Conservation (phyloP, 37 sponge, comb jelly and placozoan species). For the Agelas oroides region DNA sequence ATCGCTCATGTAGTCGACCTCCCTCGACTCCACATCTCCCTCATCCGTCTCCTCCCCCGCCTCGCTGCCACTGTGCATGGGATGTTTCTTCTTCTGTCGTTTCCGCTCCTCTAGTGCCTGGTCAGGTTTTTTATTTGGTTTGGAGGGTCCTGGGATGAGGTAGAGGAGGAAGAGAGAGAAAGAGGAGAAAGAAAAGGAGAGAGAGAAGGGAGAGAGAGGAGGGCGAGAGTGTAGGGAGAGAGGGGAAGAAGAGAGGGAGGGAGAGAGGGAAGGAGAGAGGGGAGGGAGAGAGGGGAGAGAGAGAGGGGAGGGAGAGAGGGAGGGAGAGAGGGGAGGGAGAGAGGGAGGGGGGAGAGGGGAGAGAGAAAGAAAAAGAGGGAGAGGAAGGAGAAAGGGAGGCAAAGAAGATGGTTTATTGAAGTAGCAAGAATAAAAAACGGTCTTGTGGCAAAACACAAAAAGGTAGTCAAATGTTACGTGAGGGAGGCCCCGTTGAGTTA, state of each 20-base stretch:
- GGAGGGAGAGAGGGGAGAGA: neutral
- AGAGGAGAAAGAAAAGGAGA: neutral
- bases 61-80: constrained; percentile 43
- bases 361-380: too few species aligned
- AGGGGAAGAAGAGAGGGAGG: neutral
- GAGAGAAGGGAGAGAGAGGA: neutral
- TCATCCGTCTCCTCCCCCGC: constrained; percentile 80
- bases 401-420: too few species aligned
- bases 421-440: too few species aligned
- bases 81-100: constrained; percentile 45
- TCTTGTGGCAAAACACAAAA: too few species aligned
- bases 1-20: constrained; percentile 93
- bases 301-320: neutral
- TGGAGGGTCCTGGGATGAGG: constrained; percentile 16
- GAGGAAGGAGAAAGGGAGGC: neutral
- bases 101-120: neutral
- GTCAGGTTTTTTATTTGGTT: constrained; percentile 17
- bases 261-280: neutral
- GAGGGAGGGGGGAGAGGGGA: neutral
- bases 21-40: constrained; percentile 83
- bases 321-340: neutral
- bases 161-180: neutral
- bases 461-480: too few species aligned
- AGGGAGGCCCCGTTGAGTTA: too few species aligned
- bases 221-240: neutral